A percentile compares a stretch with the other conserved stretches of the same genome.
Evolutionary conservation across 2,797 vertebrate genomes (phyloP).

Genomic region (Enteromius treurensis): DNA sequence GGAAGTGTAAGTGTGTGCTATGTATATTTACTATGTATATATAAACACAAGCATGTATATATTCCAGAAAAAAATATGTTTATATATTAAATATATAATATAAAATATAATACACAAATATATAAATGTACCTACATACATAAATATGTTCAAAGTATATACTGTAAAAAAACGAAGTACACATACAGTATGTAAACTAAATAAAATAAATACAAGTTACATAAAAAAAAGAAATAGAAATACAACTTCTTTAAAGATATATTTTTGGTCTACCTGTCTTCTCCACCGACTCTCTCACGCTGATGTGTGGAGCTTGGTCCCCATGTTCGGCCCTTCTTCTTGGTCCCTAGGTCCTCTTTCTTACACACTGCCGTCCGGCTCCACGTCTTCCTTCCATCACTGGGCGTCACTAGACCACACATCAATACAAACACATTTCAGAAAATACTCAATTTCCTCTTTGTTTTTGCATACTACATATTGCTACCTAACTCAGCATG

Average conservation of each 20-base stretch:
- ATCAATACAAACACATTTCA: background rate
- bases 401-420: slow-evolving; percentile 81
- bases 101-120: no score
- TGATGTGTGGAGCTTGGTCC: slow-evolving; percentile 91
- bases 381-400: slow-evolving; percentile 88
- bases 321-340: slow-evolving; percentile 93
- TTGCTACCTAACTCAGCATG: background rate
- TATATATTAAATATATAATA: no score
- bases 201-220: background rate
- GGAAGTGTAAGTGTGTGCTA: background rate
- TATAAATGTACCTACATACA: no score
- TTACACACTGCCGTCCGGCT: slow-evolving; percentile 85
- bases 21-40: no score
- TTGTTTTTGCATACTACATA: slow-evolving; percentile 1
- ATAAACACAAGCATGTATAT: no score
- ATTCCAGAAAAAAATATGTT: no score
- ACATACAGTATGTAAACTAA: background rate
- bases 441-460: background rate
- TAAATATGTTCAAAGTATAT: no score
- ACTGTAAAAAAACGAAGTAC: no score
- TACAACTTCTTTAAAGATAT: background rate
- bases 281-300: slow-evolving; percentile 83
- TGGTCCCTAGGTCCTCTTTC: slow-evolving; percentile 85
- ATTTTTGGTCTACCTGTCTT: slow-evolving; percentile 80
- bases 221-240: background rate